Base-by-base conservation (phyloP, 2,888 invertebrate genomes). In the Notocelia uddmanniana region DNA sequence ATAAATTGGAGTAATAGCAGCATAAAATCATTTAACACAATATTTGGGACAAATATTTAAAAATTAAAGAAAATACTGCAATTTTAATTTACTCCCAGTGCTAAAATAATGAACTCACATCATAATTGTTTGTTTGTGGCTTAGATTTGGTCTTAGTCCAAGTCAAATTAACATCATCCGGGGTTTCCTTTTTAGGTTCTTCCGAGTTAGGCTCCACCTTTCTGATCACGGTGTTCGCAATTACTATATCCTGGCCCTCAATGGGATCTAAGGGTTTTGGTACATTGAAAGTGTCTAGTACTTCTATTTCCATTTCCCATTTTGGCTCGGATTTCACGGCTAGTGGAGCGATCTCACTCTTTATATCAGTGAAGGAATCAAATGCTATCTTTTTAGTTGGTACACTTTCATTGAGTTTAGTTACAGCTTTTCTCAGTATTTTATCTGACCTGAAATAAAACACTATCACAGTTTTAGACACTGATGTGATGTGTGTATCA, bases 271-370 rank as follows among this genome's bases (percentile, higher is more conserved):
- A 81, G 18, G 85, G 76, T 73, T 83, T 85, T 8, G 74, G 59
- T 15, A 68, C 68, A 54, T 74, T 78, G n/a, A 81, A 79, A 74
- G 77, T 78, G 5, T 81, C 78, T 0, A 87, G 69, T 11, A 83
- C 70, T 74, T 93, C 93, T 71, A 93, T 85, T 83, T 93, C 93
- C 85, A 93, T 83, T 78, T 93, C 93, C 92, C 92, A 92, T 82
- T 89, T 89, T 75, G 93, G 93, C 78, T 93, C 93, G 18, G 77
- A 57, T 80, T 93, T 93, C 31, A 93, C 79, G 37, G 83, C 79
- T 26, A 93, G 78, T 11, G 93, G 89, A 55, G 87, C 90, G 74
- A 94, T 93, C 78, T 94, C 93, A 85, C 90, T 89, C 84, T 94
- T 94, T 13, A 94, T 89, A 74, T 94, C 94, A 64, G 87, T 90